Evolutionary conservation across 2,797 vertebrate species (phyloP).

Genomic region (Neostethus bicornis): DNA sequence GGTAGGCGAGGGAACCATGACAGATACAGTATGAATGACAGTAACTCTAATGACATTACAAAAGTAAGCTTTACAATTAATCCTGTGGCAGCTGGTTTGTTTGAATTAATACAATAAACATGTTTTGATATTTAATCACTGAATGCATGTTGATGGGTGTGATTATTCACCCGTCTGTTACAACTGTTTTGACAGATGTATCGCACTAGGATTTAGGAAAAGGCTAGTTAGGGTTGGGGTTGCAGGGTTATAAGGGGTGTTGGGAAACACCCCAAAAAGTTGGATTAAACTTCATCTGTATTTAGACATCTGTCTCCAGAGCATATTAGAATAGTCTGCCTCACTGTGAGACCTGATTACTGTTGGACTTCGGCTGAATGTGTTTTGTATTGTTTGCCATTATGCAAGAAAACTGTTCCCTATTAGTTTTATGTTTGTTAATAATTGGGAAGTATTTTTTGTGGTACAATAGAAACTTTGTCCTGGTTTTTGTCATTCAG

Average conservation of each 20-base stretch:
- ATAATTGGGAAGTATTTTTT: background rate
- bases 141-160: background rate
- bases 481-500: slow-evolving; percentile 35
- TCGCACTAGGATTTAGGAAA: background rate
- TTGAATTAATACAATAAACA: too few relatives aligned
- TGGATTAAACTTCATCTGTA: slow-evolving; percentile 10
- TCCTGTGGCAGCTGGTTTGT: too few relatives aligned
- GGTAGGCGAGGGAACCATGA: too few relatives aligned
- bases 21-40: too few relatives aligned
- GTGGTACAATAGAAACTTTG: background rate
- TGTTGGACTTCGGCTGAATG: background rate
- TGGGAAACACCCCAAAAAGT: background rate
- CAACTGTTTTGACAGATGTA: background rate
- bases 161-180: background rate
- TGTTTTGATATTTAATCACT: too few relatives aligned
- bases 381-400: slow-evolving; percentile 6
- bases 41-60: too few relatives aligned
- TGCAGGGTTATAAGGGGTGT: too few relatives aligned
- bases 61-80: too few relatives aligned
- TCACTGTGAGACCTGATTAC: slow-evolving; percentile 9
- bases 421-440: slow-evolving; percentile 1
- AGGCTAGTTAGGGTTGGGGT: too few relatives aligned
- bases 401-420: slow-evolving; percentile 4
- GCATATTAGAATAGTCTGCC: slow-evolving; percentile 11
- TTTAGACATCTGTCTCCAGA: slow-evolving; percentile 1